Conservation (phyloP, 1,140 invertebrate species). For the Mya arenaria region DNA sequence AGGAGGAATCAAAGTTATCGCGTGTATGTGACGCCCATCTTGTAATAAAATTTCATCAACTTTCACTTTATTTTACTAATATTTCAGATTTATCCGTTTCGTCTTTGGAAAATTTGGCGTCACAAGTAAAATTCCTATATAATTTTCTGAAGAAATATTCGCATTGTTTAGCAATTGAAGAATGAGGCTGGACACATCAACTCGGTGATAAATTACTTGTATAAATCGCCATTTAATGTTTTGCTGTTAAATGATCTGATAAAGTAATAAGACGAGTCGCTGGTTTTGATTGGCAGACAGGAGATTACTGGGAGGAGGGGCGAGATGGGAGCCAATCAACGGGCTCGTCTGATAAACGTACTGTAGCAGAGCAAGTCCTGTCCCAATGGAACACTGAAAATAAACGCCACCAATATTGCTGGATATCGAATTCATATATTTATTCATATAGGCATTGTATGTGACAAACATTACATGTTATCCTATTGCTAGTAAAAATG, state of each 20-base stretch:
- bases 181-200: constrained; percentile 27
- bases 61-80: constrained; percentile 45
- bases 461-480: no score
- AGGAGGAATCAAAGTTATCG: constrained; percentile 48
- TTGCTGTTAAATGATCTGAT: constrained; percentile 57
- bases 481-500: no score
- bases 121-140: constrained; percentile 33
- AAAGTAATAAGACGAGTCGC: constrained; percentile 55
- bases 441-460: not conserved
- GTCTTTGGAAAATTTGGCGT: constrained; percentile 22
- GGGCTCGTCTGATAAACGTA: not conserved
- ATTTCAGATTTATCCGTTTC: constrained; percentile 43
- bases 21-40: constrained; percentile 47
- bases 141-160: constrained; percentile 38
- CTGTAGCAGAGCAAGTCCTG: not conserved
- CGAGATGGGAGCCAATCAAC: constrained; percentile 37
- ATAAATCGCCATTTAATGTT: constrained; percentile 55
- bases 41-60: constrained; percentile 22
- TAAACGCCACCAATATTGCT: not conserved
- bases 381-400: not conserved
- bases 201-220: constrained; percentile 54
- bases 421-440: not conserved
- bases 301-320: constrained; percentile 48
- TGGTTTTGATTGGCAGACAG: constrained; percentile 41
- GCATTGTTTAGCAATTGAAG: constrained; percentile 43